A percentile compares a stretch with the other conserved stretches of the same genome.
Evolutionary conservation across 2,113 vertebrate species (phyloP).

Genomic region (Sander vitreus): DNA sequence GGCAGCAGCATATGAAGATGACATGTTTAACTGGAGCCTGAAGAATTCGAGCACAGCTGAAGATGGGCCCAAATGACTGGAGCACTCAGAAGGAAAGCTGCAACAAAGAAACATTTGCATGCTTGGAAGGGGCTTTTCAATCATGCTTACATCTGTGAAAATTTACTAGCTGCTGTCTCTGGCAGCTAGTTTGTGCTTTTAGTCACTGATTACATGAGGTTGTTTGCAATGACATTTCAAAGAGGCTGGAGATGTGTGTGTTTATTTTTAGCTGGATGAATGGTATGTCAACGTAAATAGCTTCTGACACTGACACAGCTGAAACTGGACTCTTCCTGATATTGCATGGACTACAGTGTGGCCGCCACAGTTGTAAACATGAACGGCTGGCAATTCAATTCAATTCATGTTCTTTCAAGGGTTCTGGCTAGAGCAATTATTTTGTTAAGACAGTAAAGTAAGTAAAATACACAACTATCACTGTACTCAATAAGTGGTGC

Average conservation of each 20-base stretch:
- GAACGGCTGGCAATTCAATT: background rate
- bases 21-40: slow-evolving; percentile 65
- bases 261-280: slow-evolving; percentile 78
- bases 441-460: background rate
- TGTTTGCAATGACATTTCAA: slow-evolving; percentile 68
- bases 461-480: background rate
- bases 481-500: background rate
- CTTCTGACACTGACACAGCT: slow-evolving; percentile 60
- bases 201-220: background rate
- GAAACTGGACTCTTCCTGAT: slow-evolving; percentile 60
- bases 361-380: slow-evolving; percentile 43
- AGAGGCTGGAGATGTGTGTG: slow-evolving; percentile 43
- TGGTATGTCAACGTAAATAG: slow-evolving; percentile 80
- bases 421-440: background rate
- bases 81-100: slow-evolving; percentile 16
- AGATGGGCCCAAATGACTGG: slow-evolving; percentile 21
- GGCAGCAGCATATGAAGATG: slow-evolving; percentile 76
- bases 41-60: background rate
- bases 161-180: background rate
- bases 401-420: background rate
- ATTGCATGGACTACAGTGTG: slow-evolving; percentile 10
- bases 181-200: slow-evolving; percentile 6
- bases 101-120: background rate
- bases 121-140: background rate
- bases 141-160: background rate